phyloP scores from a whole-genome alignment of 2,888 invertebrate genomes.

The Sclerodermus sp. region DNA sequence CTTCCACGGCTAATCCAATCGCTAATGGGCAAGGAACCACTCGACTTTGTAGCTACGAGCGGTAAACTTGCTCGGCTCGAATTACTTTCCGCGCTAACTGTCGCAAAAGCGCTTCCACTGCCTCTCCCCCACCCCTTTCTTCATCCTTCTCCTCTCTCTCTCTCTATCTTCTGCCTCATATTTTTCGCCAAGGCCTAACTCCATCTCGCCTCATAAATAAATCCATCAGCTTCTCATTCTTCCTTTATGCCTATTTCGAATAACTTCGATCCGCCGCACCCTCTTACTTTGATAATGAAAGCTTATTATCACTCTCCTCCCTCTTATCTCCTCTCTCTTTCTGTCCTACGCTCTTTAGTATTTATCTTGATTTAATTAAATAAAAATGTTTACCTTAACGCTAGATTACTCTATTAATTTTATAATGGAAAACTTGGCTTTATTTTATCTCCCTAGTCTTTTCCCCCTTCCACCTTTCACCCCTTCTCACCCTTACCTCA shows the following conservation, averaged over 20 bases:
- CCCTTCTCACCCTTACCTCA: background rate
- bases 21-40: slow-evolving; percentile 27
- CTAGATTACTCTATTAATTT: no score
- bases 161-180: background rate
- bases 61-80: slow-evolving; percentile 33
- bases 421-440: no score
- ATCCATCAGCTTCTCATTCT: no score
- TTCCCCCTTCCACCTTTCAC: background rate
- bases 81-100: slow-evolving; percentile 33
- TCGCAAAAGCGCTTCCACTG: slow-evolving; percentile 1
- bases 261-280: slow-evolving; percentile 8
- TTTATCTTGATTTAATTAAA: no score
- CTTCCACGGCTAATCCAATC: slow-evolving; percentile 27
- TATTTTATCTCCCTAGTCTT: background rate
- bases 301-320: background rate
- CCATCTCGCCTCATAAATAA: no score
- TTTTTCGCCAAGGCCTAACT: background rate
- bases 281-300: slow-evolving; percentile 16
- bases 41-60: slow-evolving; percentile 35
- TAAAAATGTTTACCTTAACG: no score
- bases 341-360: no score
- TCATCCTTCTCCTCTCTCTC: slow-evolving; percentile 1
- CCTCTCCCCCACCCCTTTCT: background rate
- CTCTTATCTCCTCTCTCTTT: background rate
- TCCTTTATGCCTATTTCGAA: no score